These are phyloP conservation scores for Rattus norvegicus DNA, from an alignment of 2,113 vertebrate genomes.

Conservation along the genomic window GRCr8 NC_086033.1:100024501-100025000, in stretches of 20 bases:
- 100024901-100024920: constrained; percentile 58
- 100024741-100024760: neutral
- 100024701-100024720: neutral
- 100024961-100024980: constrained; percentile 24
- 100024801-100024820: constrained; percentile 15
- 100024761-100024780: neutral
- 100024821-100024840: constrained; percentile 3
- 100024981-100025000: constrained; percentile 36
- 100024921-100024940: constrained; percentile 31
- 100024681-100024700: neutral
- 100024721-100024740: neutral
- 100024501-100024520: neutral
- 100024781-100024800: constrained; percentile 21
- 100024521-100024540: neutral
- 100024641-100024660: neutral
- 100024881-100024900: constrained; percentile 27
- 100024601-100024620: neutral
- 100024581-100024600: neutral
- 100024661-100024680: neutral
- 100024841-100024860: constrained; percentile 15
- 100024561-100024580: constrained; percentile 6
- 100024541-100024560: neutral
- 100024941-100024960: constrained; percentile 54
- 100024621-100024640: constrained; percentile 28
- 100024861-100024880: constrained; percentile 56